Base-by-base conservation (phyloP, 2,113 vertebrate genomes). In the Mobula birostris region DNA sequence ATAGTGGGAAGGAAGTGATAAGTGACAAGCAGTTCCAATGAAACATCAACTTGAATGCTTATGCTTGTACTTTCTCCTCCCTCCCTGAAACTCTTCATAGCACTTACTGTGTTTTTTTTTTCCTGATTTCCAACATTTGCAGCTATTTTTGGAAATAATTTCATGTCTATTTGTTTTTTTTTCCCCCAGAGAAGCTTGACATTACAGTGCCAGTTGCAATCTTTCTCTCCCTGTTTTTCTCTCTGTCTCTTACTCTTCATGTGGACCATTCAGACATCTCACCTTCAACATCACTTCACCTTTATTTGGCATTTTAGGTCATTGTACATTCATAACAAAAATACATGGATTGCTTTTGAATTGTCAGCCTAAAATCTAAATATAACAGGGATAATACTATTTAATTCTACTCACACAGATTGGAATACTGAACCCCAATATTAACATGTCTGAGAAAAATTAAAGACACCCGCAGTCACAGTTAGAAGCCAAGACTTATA, bases 381-480 rank as follows among this genome's bases (percentile, higher is more conserved):
- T 93, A 70, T 93, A 93, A 93, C 36, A 29, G 40, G 40, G 68
- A 29, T 70, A 93, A 74, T 48, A 36, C 24, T 48, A 93, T 1
- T 74, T 74, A 56, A 93, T 93, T 74, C 68, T 40, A 74, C 91
- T 36, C 70, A 48, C 91, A 29, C 48, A 48, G 48, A 76, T 74
- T 27, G 29, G 36, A 56, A 74, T 24, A 74, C 91, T 93, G 68
- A 76, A 93, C 91, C 91, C 68, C 48, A 36, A 48, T 93, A 93
- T 74, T 74, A 93, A 24, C 14, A 21, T 56, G 36, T 74, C 68
- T 76, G 61, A 36, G 27, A 76, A 74, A 40, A 56, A 24, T 19
- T 74, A 8, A 74, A 40, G 68, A 74, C 36, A 56, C 19, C 63
- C 36, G 72, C 40, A 56, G 70, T 48, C 36, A 56, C 70, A 9